phyloP scores from a whole-genome alignment of 2,888 invertebrate species.

The Cremastinae sp. region DNA sequence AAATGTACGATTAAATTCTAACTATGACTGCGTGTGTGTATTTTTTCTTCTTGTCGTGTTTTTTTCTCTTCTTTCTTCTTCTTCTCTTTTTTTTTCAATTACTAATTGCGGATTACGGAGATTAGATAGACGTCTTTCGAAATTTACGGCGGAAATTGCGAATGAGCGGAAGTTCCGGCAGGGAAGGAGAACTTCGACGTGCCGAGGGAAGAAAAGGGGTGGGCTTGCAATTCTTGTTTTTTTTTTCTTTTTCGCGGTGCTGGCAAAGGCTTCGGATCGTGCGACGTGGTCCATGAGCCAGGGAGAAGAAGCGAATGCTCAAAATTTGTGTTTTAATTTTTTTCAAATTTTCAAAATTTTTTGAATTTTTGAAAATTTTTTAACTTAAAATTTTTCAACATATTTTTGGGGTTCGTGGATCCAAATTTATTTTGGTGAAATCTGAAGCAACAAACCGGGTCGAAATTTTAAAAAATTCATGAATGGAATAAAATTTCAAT shows the following conservation, averaged over 20 bases:
- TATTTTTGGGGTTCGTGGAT: too few species aligned
- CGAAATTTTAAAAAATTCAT: too few species aligned
- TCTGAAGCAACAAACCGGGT: too few species aligned
- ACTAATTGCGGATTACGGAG: conserved; percentile 74
- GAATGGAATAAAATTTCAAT: too few species aligned
- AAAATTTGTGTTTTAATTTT: too few species aligned
- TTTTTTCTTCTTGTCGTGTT: not conserved
- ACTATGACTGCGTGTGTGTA: conserved; percentile 41
- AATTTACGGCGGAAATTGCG: conserved; percentile 43
- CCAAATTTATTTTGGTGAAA: too few species aligned
- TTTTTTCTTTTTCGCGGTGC: conserved; percentile 18
- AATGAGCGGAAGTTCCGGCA: conserved; percentile 11
- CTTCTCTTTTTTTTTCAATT: conserved; percentile 63
- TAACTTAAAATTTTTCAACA: too few species aligned
- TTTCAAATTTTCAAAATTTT: too few species aligned
- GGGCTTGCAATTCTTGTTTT: not conserved
- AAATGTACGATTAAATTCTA: conserved; percentile 75
- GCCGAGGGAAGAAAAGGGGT: not conserved
- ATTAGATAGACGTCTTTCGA: conserved; percentile 73
- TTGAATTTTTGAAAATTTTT: too few species aligned
- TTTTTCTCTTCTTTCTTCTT: conserved; percentile 51
- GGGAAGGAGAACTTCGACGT: conserved; percentile 57
- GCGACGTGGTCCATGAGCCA: too few species aligned
- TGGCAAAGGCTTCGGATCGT: conserved; percentile 10
- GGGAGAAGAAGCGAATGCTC: too few species aligned